Percentiles rank a stretch among this genome's conserved stretches.
phyloP scores from a whole-genome alignment of 2,113 vertebrate genomes.

The Monopterus albus region DNA sequence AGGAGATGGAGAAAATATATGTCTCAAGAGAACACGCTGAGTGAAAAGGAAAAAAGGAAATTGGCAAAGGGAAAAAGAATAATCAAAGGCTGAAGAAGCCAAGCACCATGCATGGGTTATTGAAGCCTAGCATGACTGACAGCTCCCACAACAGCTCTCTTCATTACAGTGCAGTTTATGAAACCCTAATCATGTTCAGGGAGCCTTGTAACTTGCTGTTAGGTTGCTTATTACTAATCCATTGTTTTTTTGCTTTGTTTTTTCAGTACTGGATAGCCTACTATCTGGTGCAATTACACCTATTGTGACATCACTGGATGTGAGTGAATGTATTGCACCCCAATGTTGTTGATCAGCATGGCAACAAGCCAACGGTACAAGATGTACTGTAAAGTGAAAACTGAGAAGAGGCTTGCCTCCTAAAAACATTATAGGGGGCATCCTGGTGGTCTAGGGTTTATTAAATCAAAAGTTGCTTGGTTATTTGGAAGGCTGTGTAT shows the following conservation, averaged over 20 bases:
- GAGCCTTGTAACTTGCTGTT: slow-evolving; percentile 5
- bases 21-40: slow-evolving; percentile 23
- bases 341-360: not conserved
- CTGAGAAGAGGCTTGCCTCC: too few species aligned
- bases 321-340: not conserved
- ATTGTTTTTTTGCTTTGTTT: not conserved
- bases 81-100: slow-evolving; percentile 31
- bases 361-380: too few species aligned
- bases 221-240: slow-evolving; percentile 14
- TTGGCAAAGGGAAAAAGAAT: slow-evolving; percentile 14
- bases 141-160: slow-evolving; percentile 15
- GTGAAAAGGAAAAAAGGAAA: slow-evolving; percentile 20
- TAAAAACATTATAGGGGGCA: not conserved
- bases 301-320: not conserved
- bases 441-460: not conserved
- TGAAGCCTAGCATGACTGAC: slow-evolving; percentile 28
- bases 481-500: not conserved
- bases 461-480: too few species aligned
- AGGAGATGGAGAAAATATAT: not conserved
- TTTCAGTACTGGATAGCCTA: not conserved
- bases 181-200: slow-evolving; percentile 4
- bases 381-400: not conserved
- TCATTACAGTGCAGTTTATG: not conserved
- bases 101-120: not conserved
- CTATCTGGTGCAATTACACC: not conserved